Conservation (phyloP, 2,797 vertebrate species). For the Amniataba percoides region DNA sequence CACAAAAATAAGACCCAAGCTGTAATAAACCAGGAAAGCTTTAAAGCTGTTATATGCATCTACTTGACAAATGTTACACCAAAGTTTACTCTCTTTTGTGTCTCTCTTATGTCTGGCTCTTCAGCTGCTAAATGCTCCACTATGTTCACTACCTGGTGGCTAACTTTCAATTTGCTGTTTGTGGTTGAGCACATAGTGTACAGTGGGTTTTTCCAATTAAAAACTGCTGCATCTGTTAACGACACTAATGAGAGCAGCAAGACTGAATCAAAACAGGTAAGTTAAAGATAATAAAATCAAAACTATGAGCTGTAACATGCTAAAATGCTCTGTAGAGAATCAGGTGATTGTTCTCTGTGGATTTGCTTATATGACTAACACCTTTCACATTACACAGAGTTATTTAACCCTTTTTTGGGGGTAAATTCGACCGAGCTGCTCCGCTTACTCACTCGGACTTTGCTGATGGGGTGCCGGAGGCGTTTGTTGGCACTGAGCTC, state of each 20-base stretch:
- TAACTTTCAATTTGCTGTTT: not conserved
- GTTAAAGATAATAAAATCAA: not conserved
- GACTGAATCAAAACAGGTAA: not conserved
- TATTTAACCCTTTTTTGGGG: too few relatives aligned
- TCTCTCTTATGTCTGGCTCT: too few relatives aligned
- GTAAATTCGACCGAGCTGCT: not conserved
- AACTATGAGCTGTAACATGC: not conserved
- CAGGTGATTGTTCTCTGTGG: not conserved
- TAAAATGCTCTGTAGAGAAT: too few relatives aligned
- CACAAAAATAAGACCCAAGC: too few relatives aligned
- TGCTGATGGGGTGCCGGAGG: conserved; percentile 97
- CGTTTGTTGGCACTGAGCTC: conserved; percentile 96
- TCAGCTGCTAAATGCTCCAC: not conserved
- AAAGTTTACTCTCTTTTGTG: too few relatives aligned
- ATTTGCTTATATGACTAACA: not conserved
- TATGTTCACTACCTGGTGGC: not conserved
- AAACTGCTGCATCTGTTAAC: not conserved
- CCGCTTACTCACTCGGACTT: conserved; percentile 96
- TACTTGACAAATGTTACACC: too few relatives aligned
- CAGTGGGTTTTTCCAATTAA: not conserved
- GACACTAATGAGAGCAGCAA: not conserved
- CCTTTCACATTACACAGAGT: not conserved
- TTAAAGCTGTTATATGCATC: not conserved
- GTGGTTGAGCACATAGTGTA: not conserved
- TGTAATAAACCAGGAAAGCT: too few relatives aligned